Conservation (phyloP, 2,113 vertebrate genomes). For the Odobenus rosmarus region DNA sequence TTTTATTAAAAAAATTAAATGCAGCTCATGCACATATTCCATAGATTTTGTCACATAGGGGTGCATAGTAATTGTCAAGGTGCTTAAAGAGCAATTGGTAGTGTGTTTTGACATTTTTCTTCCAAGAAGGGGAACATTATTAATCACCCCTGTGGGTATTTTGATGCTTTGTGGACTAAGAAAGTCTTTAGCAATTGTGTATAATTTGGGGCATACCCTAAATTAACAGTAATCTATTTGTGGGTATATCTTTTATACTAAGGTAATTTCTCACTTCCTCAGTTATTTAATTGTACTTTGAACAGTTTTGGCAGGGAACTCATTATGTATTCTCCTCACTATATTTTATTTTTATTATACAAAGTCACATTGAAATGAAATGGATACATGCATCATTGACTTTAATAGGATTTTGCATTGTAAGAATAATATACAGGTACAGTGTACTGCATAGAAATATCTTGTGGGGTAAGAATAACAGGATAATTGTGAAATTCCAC, state of each 20-base stretch:
- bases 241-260: conserved; percentile 54
- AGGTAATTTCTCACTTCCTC: conserved; percentile 76
- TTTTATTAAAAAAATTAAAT: conserved; percentile 48
- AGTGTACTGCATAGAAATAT: conserved; percentile 58
- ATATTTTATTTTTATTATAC: conserved; percentile 81
- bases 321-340: conserved; percentile 81
- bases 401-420: conserved; percentile 81
- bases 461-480: conserved; percentile 58
- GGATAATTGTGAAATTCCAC: conserved; percentile 32
- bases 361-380: conserved; percentile 86
- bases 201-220: conserved; percentile 68
- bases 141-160: conserved; percentile 58
- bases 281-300: conserved; percentile 75
- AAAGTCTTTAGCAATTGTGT: conserved; percentile 32
- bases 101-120: conserved; percentile 58
- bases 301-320: conserved; percentile 67
- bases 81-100: conserved; percentile 45
- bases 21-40: neutral
- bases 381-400: conserved; percentile 81
- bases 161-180: conserved; percentile 39
- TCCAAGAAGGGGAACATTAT: conserved; percentile 25
- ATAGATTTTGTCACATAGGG: neutral
- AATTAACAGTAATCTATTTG: conserved; percentile 64
- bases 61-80: neutral
- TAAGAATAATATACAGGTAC: conserved; percentile 76